phyloP scores from a whole-genome alignment of 2,888 invertebrate genomes.

The Thymelicus acteon region DNA sequence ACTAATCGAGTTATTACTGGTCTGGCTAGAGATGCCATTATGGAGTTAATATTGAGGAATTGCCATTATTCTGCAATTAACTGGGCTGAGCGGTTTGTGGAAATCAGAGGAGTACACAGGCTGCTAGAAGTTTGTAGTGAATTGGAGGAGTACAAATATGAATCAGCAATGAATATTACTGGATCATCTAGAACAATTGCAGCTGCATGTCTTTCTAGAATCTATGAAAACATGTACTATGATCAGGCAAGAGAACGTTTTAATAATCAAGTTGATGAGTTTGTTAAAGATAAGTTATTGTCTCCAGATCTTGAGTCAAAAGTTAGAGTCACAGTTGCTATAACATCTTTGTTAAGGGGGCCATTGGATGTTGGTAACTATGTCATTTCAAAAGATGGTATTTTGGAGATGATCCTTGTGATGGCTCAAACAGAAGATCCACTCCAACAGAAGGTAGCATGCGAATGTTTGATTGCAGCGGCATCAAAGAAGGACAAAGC shows the following conservation, averaged over 20 bases:
- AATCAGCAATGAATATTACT: conserved; percentile 95
- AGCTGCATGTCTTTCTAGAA: conserved; percentile 94
- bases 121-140: conserved; percentile 97
- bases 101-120: conserved; percentile 88
- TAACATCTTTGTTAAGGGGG: conserved; percentile 95
- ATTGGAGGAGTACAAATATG: conserved; percentile 95
- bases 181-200: conserved; percentile 95
- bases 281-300: conserved; percentile 92
- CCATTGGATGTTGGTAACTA: conserved; percentile 97
- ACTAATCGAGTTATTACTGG: conserved; percentile 95
- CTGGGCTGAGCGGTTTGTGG: conserved; percentile 96
- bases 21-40: conserved; percentile 94
- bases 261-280: conserved; percentile 92
- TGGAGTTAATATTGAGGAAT: conserved; percentile 96
- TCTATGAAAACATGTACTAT: conserved; percentile 98
- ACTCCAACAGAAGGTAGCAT: conserved; percentile 96
- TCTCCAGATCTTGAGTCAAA: conserved; percentile 96
- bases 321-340: conserved; percentile 93
- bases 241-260: conserved; percentile 92
- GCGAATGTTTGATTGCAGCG: conserved; percentile 98
- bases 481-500: conserved; percentile 99
- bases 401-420: conserved; percentile 97
- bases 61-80: conserved; percentile 92
- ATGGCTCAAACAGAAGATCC: conserved; percentile 98
- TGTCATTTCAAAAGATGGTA: conserved; percentile 92